Conservation (phyloP, 1,140 invertebrate species). For the Heliothis subflexa region DNA sequence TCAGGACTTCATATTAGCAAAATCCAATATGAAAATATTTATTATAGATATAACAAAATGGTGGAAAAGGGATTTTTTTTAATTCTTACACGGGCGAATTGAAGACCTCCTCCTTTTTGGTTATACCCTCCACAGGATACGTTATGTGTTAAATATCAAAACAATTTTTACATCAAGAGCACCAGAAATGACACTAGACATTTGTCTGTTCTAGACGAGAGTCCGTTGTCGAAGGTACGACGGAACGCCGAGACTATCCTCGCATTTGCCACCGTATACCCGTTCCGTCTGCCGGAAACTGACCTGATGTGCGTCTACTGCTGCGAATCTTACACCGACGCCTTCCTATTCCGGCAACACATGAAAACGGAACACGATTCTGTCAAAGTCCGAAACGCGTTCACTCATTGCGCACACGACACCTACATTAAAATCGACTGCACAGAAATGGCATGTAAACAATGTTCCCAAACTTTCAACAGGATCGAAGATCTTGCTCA, state of each 20-base stretch:
- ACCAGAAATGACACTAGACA: slow-evolving; percentile 54
- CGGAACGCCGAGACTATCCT: slow-evolving; percentile 68
- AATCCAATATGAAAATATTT: too few species aligned
- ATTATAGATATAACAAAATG: too few species aligned
- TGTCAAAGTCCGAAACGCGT: slow-evolving; percentile 59
- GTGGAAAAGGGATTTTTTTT: too few species aligned
- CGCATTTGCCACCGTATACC: slow-evolving; percentile 66
- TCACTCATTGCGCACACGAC: slow-evolving; percentile 59
- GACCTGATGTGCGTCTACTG: slow-evolving; percentile 70
- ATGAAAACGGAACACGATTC: slow-evolving; percentile 60
- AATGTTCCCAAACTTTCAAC: slow-evolving; percentile 53
- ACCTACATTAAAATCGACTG: slow-evolving; percentile 68
- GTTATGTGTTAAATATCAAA: not conserved
- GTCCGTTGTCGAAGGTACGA: slow-evolving; percentile 57
- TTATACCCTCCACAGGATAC: too few species aligned
- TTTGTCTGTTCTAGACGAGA: slow-evolving; percentile 75
- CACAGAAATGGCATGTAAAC: slow-evolving; percentile 63
- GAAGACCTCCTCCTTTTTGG: too few species aligned
- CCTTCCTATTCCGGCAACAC: slow-evolving; percentile 60
- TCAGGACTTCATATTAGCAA: too few species aligned
- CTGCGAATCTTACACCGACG: slow-evolving; percentile 58
- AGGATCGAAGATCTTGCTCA: slow-evolving; percentile 55
- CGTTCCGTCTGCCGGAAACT: slow-evolving; percentile 67
- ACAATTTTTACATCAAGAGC: not conserved
- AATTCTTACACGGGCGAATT: too few species aligned